Conservation (phyloP, 1,140 invertebrate species). For the Fopius arisanus region DNA sequence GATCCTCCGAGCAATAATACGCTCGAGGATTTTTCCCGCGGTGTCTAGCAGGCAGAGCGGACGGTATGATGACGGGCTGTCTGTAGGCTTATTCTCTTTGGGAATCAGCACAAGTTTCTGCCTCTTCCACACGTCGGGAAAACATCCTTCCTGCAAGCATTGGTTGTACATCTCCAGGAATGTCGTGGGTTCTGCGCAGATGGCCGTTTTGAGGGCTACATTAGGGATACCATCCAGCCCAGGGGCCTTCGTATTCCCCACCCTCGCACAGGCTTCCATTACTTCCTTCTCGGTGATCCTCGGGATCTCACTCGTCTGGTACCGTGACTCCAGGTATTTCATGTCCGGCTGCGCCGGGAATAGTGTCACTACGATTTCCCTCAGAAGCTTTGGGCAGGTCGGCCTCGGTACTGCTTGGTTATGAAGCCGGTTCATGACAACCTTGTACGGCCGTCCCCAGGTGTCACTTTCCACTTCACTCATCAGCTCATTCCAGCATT, state of each 20-base stretch:
- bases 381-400: background rate
- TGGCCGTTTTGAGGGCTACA: constrained; percentile 31
- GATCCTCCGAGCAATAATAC: no score
- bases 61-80: no score
- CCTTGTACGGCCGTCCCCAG: constrained; percentile 43
- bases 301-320: background rate
- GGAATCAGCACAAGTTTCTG: no score
- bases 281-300: constrained; percentile 16
- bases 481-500: constrained; percentile 34
- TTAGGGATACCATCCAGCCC: constrained; percentile 44
- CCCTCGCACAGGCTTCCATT: constrained; percentile 24
- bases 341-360: background rate
- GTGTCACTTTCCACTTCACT: constrained; percentile 39
- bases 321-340: background rate
- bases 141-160: no score
- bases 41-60: no score
- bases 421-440: constrained; percentile 23
- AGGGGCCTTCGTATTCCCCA: constrained; percentile 44
- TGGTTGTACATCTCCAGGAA: constrained; percentile 23
- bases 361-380: background rate
- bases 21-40: no score
- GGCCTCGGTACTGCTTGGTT: background rate
- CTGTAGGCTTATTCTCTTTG: no score
- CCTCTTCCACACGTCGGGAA: no score
- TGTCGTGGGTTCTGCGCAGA: background rate